A percentile compares a stretch with the other conserved stretches of the same genome.
These are phyloP conservation scores for Pelobates cultripes DNA, from an alignment of 2,797 vertebrate species.

Conservation along the genomic window DNA sequence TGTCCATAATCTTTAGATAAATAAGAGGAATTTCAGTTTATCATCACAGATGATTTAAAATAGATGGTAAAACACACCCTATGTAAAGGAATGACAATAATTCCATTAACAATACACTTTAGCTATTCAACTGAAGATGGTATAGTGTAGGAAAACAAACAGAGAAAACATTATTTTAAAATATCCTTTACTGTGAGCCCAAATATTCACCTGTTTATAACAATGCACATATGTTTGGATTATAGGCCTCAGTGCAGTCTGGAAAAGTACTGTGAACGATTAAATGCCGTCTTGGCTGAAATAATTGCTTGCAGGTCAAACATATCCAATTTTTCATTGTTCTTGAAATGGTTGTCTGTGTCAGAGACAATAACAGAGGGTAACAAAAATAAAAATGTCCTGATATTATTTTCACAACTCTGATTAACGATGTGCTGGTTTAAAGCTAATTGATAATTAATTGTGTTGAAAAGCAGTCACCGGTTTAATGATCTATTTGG, in stretches of 20 bases:
- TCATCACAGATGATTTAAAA: too few relatives aligned
- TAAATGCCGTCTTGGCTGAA: slow-evolving; percentile 77
- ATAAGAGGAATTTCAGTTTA: too few relatives aligned
- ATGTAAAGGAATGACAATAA: not conserved
- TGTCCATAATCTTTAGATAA: too few relatives aligned
- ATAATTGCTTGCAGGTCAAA: slow-evolving; percentile 75
- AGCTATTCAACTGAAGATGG: slow-evolving; percentile 51
- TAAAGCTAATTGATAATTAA: slow-evolving; percentile 82
- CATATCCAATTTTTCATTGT: slow-evolving; percentile 79
- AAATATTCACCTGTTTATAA: slow-evolving; percentile 62
- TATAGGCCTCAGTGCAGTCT: slow-evolving; percentile 78
- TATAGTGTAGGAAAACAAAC: slow-evolving; percentile 62
- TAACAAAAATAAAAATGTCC: slow-evolving; percentile 57
- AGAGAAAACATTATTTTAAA: slow-evolving; percentile 67
- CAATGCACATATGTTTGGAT: slow-evolving; percentile 73
- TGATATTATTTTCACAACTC: slow-evolving; percentile 71
- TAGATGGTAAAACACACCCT: too few relatives aligned
- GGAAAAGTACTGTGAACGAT: slow-evolving; percentile 72
- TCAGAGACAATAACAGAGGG: not conserved
- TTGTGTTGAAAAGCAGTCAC: slow-evolving; percentile 75
- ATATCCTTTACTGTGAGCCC: not conserved
- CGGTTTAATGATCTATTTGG: slow-evolving; percentile 77
- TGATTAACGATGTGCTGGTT: slow-evolving; percentile 75
- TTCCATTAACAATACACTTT: not conserved
- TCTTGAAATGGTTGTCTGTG: slow-evolving; percentile 72